Evolutionary conservation across 2,113 vertebrate genomes (phyloP).

Genomic region (mouse (Mus musculus)): DNA sequence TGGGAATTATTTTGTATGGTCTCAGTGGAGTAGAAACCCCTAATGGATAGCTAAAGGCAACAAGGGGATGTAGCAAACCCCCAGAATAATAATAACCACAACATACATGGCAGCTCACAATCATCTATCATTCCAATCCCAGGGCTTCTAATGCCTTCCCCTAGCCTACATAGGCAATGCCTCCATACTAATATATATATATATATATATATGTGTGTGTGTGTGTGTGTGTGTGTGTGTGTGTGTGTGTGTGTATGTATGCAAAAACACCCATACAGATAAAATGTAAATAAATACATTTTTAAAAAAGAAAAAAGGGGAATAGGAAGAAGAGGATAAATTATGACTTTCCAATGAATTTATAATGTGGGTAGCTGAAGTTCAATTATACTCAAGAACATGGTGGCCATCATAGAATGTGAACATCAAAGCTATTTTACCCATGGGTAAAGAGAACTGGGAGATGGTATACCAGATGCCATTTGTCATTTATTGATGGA

Average conservation of each 20-base stretch:
- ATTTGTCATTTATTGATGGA: neutral
- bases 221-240: no score
- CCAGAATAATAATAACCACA: no score
- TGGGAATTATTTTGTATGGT: no score
- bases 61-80: no score
- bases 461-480: neutral
- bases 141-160: neutral
- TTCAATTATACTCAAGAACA: neutral
- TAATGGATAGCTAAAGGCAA: no score
- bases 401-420: neutral
- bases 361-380: neutral
- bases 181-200: neutral
- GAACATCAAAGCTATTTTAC: neutral
- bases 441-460: neutral
- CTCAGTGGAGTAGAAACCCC: no score
- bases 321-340: neutral
- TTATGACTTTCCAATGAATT: conserved; percentile 8
- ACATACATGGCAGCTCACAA: neutral
- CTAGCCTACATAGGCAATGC: neutral
- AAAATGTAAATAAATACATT: neutral
- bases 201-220: neutral
- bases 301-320: neutral
- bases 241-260: no score
- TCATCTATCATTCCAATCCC: neutral
- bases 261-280: neutral